These are phyloP conservation scores for Aethina tumida DNA, from an alignment of 1,140 invertebrate species.

Conservation along the genomic window DNA sequence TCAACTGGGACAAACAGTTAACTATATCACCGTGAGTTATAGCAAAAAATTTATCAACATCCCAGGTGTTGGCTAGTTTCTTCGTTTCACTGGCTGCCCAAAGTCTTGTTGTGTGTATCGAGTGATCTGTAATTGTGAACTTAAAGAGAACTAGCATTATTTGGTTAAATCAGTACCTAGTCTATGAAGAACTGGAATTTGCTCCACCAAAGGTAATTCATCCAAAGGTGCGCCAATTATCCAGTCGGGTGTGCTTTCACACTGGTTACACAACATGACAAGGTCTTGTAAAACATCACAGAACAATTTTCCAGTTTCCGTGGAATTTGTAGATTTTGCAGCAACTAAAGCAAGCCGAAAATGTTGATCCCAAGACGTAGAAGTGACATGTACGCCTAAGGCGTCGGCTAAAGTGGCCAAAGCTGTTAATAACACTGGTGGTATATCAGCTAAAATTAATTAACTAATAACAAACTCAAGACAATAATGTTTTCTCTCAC, in stretches of 20 bases:
- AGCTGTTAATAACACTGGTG: conserved; percentile 52
- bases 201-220: conserved; percentile 64
- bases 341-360: conserved; percentile 48
- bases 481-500: conserved; percentile 27
- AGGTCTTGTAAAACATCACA: conserved; percentile 50
- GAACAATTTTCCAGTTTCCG: conserved; percentile 46
- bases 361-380: conserved; percentile 63
- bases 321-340: conserved; percentile 20
- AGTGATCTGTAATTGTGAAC: conserved; percentile 47
- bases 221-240: conserved; percentile 53
- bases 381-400: conserved; percentile 61
- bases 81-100: conserved; percentile 62
- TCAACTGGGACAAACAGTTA: conserved; percentile 52
- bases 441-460: conserved; percentile 42
- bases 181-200: conserved; percentile 67
- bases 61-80: conserved; percentile 60
- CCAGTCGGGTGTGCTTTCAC: conserved; percentile 56
- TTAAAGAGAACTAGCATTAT: not conserved
- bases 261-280: conserved; percentile 54
- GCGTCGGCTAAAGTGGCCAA: conserved; percentile 61
- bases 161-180: conserved; percentile 38
- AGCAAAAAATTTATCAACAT: conserved; percentile 45
- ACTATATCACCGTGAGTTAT: conserved; percentile 54
- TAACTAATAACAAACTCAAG: not conserved
- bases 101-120: conserved; percentile 60